These are phyloP conservation scores for Lutraria rhynchaena DNA, from an alignment of 1,140 invertebrate genomes.

Conservation along the genomic window DNA sequence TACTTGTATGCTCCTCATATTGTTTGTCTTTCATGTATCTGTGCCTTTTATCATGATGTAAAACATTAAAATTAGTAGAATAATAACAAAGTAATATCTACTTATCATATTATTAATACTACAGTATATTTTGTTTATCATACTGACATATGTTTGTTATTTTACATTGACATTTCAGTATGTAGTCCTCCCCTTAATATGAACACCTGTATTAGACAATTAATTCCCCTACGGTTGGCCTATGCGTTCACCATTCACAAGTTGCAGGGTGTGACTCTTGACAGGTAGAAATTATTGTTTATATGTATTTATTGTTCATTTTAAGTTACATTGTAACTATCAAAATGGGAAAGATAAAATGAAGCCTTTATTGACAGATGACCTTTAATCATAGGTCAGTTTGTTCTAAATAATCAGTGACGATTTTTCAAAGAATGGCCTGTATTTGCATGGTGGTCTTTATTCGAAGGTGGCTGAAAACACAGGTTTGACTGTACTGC, in stretches of 20 bases:
- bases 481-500: too few species aligned
- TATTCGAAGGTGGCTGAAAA: too few species aligned
- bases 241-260: slow-evolving; percentile 44
- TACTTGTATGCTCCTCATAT: not conserved
- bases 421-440: too few species aligned
- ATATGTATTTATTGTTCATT: not conserved
- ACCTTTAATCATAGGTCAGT: too few species aligned
- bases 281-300: slow-evolving; percentile 7
- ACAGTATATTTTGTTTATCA: not conserved
- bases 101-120: not conserved
- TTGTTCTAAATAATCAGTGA: too few species aligned
- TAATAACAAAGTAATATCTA: not conserved
- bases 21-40: not conserved
- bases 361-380: too few species aligned
- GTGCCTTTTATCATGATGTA: not conserved
- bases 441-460: too few species aligned
- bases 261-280: slow-evolving; percentile 33
- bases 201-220: slow-evolving; percentile 9
- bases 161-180: slow-evolving; percentile 1
- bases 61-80: not conserved
- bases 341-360: not conserved
- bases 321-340: not conserved
- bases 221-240: slow-evolving; percentile 2
- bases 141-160: not conserved
- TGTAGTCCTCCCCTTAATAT: not conserved